Percentiles rank a stretch among this genome's conserved stretches.
Conservation (phyloP, 2,888 invertebrate genomes). For the Cephalotes varians region DNA sequence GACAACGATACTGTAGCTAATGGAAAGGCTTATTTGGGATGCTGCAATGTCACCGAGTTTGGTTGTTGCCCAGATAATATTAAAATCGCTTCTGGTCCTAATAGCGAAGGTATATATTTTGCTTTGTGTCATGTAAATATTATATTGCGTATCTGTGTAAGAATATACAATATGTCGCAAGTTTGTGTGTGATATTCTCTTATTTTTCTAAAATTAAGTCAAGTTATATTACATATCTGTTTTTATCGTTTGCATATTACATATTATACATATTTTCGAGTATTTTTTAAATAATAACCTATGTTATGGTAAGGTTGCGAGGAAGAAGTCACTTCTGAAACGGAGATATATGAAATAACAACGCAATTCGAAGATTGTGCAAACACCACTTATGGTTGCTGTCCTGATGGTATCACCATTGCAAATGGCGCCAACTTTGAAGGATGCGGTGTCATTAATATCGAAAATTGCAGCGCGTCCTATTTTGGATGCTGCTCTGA, state of each 20-base stretch:
- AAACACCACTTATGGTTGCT: slow-evolving; percentile 90
- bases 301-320: slow-evolving; percentile 76
- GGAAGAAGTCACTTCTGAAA: slow-evolving; percentile 71
- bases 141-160: neutral
- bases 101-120: slow-evolving; percentile 85
- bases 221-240: neutral
- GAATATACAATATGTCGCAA: neutral
- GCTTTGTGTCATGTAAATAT: neutral
- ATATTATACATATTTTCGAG: neutral
- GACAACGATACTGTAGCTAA: slow-evolving; percentile 86
- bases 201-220: neutral
- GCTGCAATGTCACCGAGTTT: slow-evolving; percentile 85
- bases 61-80: slow-evolving; percentile 92
- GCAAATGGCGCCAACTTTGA: slow-evolving; percentile 89
- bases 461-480: slow-evolving; percentile 87
- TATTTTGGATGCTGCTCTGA: slow-evolving; percentile 92
- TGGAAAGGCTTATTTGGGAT: slow-evolving; percentile 83
- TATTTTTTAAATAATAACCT: neutral
- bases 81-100: slow-evolving; percentile 89
- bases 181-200: neutral
- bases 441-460: slow-evolving; percentile 87
- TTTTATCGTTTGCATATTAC: neutral
- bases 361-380: slow-evolving; percentile 85
- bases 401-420: slow-evolving; percentile 89
- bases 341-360: slow-evolving; percentile 77